phyloP scores from a whole-genome alignment of 1,140 invertebrate genomes.

The Brachionus asplanchnoidis region DNA sequence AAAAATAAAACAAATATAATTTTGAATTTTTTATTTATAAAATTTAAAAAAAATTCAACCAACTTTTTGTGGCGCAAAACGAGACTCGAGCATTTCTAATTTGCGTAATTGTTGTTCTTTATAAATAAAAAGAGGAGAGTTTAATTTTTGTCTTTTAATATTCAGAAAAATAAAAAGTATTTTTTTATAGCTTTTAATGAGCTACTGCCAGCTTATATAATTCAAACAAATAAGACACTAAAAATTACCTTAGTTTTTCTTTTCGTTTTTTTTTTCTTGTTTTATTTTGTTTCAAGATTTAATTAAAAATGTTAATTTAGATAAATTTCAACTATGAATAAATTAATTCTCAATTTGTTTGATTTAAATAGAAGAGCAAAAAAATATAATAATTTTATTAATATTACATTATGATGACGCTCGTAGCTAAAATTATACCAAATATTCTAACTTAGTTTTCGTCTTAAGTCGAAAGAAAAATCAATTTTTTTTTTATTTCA shows the following conservation, averaged over 20 bases:
- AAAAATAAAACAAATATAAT: neutral
- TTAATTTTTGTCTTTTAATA: slow-evolving; percentile 3
- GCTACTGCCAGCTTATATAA: neutral
- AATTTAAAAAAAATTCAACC: neutral
- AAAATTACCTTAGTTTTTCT: neutral
- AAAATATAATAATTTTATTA: neutral
- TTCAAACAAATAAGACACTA: neutral
- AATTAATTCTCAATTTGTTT: neutral
- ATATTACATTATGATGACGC: neutral
- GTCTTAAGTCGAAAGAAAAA: neutral
- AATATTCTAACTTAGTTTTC: neutral
- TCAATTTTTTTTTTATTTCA: neutral
- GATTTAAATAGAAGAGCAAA: neutral
- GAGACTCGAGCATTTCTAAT: slow-evolving; percentile 41
- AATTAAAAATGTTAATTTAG: neutral
- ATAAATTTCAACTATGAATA: neutral
- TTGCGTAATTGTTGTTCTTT: slow-evolving; percentile 38
- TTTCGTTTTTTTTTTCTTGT: neutral
- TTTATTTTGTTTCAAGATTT: neutral
- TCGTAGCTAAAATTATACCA: neutral
- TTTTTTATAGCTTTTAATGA: neutral
- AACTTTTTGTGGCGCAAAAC: slow-evolving; percentile 38
- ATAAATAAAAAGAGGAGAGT: neutral
- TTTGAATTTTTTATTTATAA: slow-evolving; percentile 7
- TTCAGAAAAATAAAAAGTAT: neutral